Evolutionary conservation across 2,888 invertebrate species (phyloP).

Genomic region (Urechis unicinctus): DNA sequence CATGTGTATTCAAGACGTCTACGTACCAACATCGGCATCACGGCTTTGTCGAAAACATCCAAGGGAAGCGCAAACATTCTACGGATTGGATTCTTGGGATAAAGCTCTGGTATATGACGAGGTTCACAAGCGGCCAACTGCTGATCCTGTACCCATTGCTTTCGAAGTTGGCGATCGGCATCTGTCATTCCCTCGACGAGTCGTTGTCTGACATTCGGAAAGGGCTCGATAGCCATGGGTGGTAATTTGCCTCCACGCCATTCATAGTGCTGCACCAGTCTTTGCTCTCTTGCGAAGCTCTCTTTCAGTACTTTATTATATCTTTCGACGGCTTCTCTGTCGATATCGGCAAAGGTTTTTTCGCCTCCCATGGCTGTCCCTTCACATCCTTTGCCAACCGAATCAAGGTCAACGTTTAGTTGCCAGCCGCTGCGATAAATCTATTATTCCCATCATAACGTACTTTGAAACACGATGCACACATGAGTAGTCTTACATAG

Average conservation of each 20-base stretch:
- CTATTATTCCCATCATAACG: too few species aligned
- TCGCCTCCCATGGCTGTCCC: too few species aligned
- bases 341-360: slow-evolving; percentile 16
- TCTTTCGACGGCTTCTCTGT: slow-evolving; percentile 18
- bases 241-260: slow-evolving; percentile 36
- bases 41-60: slow-evolving; percentile 20
- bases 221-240: slow-evolving; percentile 41
- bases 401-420: too few species aligned
- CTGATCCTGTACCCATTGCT: slow-evolving; percentile 45
- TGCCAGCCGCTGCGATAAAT: too few species aligned
- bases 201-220: slow-evolving; percentile 34
- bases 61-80: slow-evolving; percentile 29
- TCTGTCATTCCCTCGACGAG: slow-evolving; percentile 34
- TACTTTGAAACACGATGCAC: too few species aligned
- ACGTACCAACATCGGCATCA: slow-evolving; percentile 23
- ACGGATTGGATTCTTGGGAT: slow-evolving; percentile 33
- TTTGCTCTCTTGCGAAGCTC: slow-evolving; percentile 15
- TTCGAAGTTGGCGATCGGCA: slow-evolving; percentile 37
- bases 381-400: too few species aligned
- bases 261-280: slow-evolving; percentile 15
- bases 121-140: slow-evolving; percentile 39
- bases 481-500: too few species aligned
- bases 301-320: slow-evolving; percentile 15
- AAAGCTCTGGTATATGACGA: slow-evolving; percentile 27
- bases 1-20: too few species aligned